These are phyloP conservation scores for Epirrhoe alternata DNA, from an alignment of 2,888 invertebrate species.

Conservation along the genomic window DNA sequence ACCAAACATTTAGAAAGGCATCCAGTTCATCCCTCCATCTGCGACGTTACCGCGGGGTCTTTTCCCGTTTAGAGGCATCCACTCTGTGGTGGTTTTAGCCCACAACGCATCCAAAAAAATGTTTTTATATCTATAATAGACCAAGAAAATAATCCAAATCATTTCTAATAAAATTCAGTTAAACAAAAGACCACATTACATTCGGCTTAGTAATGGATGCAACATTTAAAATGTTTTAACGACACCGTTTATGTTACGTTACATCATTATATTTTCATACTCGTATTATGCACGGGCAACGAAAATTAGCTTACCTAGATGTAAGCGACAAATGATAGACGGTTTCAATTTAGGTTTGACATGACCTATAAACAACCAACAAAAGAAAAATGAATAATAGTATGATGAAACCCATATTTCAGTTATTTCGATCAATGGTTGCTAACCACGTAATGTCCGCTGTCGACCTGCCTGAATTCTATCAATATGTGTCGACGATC, in stretches of 20 bases:
- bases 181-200: neutral
- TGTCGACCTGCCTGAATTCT: conserved; percentile 14
- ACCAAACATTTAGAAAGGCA: no score
- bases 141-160: neutral
- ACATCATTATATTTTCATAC: neutral
- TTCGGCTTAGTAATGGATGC: neutral
- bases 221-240: neutral
- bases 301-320: conserved; percentile 27
- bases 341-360: conserved; percentile 28
- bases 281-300: neutral
- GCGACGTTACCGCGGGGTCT: no score
- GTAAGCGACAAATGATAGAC: conserved; percentile 28
- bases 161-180: neutral
- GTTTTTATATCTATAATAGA: neutral
- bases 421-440: conserved; percentile 30
- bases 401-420: conserved; percentile 24
- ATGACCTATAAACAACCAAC: conserved; percentile 25
- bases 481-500: conserved; percentile 27
- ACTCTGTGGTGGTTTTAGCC: no score
- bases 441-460: conserved; percentile 24
- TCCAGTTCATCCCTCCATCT: no score
- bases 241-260: no score
- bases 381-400: conserved; percentile 25
- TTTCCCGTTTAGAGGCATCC: no score
- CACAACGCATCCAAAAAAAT: no score